Base-by-base conservation (phyloP, 2,888 invertebrate genomes). In the Tyria jacobaeae region DNA sequence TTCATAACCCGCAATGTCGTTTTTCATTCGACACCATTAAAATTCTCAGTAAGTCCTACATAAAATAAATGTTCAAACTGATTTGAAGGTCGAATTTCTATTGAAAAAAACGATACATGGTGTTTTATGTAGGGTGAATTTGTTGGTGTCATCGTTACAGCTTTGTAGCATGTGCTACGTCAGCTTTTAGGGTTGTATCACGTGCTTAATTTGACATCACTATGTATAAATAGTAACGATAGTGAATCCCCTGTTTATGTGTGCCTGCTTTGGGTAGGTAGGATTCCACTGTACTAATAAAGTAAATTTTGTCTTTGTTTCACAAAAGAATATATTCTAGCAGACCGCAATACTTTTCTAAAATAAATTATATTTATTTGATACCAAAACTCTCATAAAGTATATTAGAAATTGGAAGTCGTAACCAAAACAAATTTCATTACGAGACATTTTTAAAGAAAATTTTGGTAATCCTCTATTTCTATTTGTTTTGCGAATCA, bases 371-470 rank as follows among this genome's bases (percentile, higher is more conserved):
- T 71, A 62, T 75, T 75, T 70, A 70, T 74, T 74, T 57, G 63
- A 68, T 67, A 66, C 53, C 64, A 25, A 54, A 71, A 31, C 70
- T 60, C 63, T 49, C 37, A 65, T 72, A 68, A 70, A 62, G 49
- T 68, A 61, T 63, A 66, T 66, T 64, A 65, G 68, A 75, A 76
- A 71, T 76, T 76, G 65, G 68, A 75, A 78, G 56, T 81, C 73
- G 78, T 77, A 77, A 74, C 71, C 69, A 77, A 77, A 84, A 83
- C 80, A 80, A 85, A 85, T 83, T 85, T 82, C 79, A 83, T 83
- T 82, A 80, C 70, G 68, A 68, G 80, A 76, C 53, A 74, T 68
- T 79, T 81, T 81, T 83, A 71, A 70, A 65, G 64, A 73, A 62
- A 80, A 80, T 75, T 78, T 79, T 74, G 66, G 71, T 78, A 76